These are phyloP conservation scores for Dryas iulia DNA, from an alignment of 1,140 invertebrate species.

Conservation along the genomic window DNA sequence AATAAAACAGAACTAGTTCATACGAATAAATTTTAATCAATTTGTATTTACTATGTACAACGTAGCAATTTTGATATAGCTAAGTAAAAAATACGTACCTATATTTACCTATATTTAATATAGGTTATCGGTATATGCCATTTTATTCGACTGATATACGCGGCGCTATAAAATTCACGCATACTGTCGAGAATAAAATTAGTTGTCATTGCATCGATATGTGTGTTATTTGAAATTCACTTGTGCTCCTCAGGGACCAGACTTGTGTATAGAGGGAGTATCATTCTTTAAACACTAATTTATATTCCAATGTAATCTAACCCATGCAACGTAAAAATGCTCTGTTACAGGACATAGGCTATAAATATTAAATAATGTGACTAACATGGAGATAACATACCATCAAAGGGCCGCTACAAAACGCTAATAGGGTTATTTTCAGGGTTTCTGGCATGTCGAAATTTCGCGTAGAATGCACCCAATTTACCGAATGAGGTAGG, in stretches of 20 bases:
- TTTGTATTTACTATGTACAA: neutral
- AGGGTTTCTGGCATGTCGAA: conserved; percentile 45
- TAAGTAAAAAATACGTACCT: neutral
- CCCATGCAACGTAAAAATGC: neutral
- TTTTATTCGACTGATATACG: neutral
- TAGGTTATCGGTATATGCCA: too few species aligned
- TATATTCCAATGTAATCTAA: conserved; percentile 4
- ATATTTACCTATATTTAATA: conserved; percentile 64
- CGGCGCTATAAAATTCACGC: neutral
- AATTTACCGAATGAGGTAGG: conserved; percentile 66
- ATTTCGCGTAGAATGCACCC: conserved; percentile 68
- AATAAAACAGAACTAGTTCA: neutral
- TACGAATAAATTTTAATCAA: neutral
- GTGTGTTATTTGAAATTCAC: neutral
- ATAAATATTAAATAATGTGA: conserved; percentile 16
- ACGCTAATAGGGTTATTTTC: conserved; percentile 38
- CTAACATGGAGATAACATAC: conserved; percentile 34
- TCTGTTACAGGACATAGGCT: neutral
- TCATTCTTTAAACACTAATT: neutral
- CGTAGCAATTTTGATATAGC: neutral
- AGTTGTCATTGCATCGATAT: neutral
- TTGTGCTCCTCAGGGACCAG: neutral
- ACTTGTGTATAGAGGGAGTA: neutral
- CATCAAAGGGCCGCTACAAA: conserved; percentile 31
- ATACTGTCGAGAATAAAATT: neutral